A percentile compares a stretch with the other conserved stretches of the same genome.
Evolutionary conservation across 2,797 vertebrate genomes (phyloP).

Genomic region (Eremophila alpestris): DNA sequence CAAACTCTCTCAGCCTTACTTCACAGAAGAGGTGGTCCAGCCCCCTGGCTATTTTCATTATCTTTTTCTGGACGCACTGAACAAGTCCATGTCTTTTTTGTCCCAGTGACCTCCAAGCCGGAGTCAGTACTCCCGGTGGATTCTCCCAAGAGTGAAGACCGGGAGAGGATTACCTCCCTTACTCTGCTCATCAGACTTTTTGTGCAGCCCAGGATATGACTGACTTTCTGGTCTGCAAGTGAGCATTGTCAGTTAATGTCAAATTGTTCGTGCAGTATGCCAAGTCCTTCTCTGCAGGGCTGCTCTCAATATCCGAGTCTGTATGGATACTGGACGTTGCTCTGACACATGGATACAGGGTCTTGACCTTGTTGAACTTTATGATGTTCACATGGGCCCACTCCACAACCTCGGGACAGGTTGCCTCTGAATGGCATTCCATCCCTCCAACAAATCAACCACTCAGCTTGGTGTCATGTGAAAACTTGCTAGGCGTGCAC

Average conservation of each 20-base stretch:
- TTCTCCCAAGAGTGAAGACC: fast-evolving
- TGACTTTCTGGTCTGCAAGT: not conserved
- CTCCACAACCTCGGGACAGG: not conserved
- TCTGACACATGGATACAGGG: not conserved
- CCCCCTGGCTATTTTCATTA: not conserved
- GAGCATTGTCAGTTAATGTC: not conserved
- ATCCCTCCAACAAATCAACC: not conserved
- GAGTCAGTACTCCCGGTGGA: not conserved
- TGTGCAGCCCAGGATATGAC: not conserved
- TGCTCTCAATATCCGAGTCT: fast-evolving
- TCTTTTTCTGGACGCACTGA: not conserved
- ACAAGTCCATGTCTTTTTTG: not conserved
- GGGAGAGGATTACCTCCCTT: not conserved
- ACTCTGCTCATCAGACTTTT: not conserved
- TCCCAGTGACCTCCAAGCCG: fast-evolving
- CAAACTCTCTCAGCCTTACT: not conserved
- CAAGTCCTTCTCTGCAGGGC: not conserved
- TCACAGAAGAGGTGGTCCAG: not conserved
- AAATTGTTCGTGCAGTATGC: not conserved
- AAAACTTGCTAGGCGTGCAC: not conserved
- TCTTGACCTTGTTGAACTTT: not conserved
- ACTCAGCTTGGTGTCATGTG: not conserved
- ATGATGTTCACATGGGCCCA: not conserved
- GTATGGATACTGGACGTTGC: not conserved
- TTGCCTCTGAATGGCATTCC: not conserved